Conservation (phyloP, 2,113 vertebrate species). For the Forbesichthys agassizii region DNA sequence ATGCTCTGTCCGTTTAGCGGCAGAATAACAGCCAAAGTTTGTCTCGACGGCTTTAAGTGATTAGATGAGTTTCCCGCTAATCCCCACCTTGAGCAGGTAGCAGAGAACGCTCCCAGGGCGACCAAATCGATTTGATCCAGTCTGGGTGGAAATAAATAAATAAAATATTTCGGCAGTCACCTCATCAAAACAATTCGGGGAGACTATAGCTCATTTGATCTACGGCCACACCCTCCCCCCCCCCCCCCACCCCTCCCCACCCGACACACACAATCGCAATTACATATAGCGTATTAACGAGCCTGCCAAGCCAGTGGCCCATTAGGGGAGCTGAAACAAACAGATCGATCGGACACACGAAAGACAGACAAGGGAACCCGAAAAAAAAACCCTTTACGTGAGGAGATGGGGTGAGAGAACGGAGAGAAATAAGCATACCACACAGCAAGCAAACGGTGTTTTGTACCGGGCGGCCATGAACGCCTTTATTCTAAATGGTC, state of each 20-base stretch:
- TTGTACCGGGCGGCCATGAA: conserved; percentile 57
- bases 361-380: conserved; percentile 46
- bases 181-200: conserved; percentile 69
- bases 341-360: conserved; percentile 69
- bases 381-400: conserved; percentile 49
- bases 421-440: conserved; percentile 22
- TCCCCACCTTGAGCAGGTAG: conserved; percentile 74
- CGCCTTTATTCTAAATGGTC: conserved; percentile 66
- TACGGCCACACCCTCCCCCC: too few relatives aligned
- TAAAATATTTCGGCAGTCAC: conserved; percentile 50
- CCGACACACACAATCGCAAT: conserved; percentile 63
- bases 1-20: conserved; percentile 53
- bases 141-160: conserved; percentile 30
- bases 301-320: conserved; percentile 51
- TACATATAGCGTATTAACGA: conserved; percentile 65
- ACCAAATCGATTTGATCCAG: conserved; percentile 63
- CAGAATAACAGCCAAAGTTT: conserved; percentile 67
- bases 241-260: too few relatives aligned
- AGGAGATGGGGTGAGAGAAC: conserved; percentile 5
- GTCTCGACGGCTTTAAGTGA: conserved; percentile 72
- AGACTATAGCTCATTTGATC: conserved; percentile 49
- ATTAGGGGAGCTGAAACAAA: conserved; percentile 66
- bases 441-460: conserved; percentile 46
- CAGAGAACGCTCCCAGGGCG: conserved; percentile 52
- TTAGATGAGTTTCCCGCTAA: conserved; percentile 71